A percentile compares a stretch with the other conserved stretches of the same genome.
phyloP scores from a whole-genome alignment of 2,888 invertebrate species.

The Mythimna lalbum region DNA sequence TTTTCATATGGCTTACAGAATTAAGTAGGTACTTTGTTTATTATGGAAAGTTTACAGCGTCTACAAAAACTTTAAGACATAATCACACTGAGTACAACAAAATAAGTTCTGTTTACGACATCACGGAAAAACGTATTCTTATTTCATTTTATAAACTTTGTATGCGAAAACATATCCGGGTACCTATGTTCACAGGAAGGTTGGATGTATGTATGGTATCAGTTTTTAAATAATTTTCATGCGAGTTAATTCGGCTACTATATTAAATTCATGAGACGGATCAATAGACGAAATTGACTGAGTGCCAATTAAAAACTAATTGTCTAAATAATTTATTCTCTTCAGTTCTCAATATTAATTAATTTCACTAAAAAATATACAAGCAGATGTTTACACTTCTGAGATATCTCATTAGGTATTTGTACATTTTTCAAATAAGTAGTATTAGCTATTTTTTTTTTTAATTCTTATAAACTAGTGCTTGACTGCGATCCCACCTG shows the following conservation, averaged over 20 bases:
- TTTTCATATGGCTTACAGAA: slow-evolving; percentile 44
- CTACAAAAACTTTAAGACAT: slow-evolving; percentile 31
- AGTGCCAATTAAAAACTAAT: neutral
- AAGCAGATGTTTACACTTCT: neutral
- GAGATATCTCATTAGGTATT: neutral
- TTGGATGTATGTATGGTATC: neutral
- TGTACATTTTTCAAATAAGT: no score
- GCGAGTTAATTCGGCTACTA: neutral
- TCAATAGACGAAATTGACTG: neutral
- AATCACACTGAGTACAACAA: slow-evolving; percentile 18
- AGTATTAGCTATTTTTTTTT: no score
- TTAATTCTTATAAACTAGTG: no score
- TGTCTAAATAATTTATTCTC: neutral
- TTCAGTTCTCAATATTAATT: neutral
- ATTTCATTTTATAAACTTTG: slow-evolving; percentile 1
- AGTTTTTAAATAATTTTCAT: neutral
- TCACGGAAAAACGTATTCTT: slow-evolving; percentile 3
- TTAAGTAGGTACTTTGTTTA: slow-evolving; percentile 40
- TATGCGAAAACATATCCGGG: neutral
- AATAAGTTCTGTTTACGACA: neutral
- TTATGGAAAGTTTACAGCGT: slow-evolving; percentile 42
- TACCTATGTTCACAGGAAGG: neutral
- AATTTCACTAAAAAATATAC: neutral
- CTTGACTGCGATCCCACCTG: no score
- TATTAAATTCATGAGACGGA: neutral